phyloP scores from a whole-genome alignment of 2,888 invertebrate genomes.

The Drosophila nr. fundita region DNA sequence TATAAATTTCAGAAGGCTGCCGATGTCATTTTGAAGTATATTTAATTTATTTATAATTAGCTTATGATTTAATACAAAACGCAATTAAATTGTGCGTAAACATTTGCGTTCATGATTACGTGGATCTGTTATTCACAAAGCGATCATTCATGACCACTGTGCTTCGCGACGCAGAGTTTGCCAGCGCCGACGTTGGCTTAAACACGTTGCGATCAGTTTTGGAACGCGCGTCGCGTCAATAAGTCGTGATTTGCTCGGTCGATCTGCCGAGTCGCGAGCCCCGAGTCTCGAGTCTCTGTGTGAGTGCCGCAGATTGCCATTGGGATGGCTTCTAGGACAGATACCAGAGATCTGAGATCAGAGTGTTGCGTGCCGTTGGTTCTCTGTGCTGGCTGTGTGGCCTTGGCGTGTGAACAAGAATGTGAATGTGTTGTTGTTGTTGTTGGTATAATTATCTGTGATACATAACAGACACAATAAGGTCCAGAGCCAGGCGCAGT shows the following conservation, averaged over 20 bases:
- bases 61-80: background rate
- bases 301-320: conserved; percentile 25
- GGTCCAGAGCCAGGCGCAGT: conserved; percentile 51
- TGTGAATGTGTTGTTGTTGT: conserved; percentile 12
- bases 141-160: conserved; percentile 33
- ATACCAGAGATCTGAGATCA: conserved; percentile 28
- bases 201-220: conserved; percentile 68
- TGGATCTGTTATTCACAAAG: background rate
- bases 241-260: conserved; percentile 66
- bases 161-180: conserved; percentile 26
- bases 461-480: conserved; percentile 52
- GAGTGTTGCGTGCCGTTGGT: conserved; percentile 21
- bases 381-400: conserved; percentile 32
- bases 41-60: background rate
- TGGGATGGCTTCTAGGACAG: conserved; percentile 11
- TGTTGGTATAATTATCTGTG: conserved; percentile 17
- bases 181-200: conserved; percentile 19
- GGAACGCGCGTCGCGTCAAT: conserved; percentile 45
- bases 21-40: background rate
- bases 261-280: conserved; percentile 9
- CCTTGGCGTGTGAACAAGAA: conserved; percentile 41
- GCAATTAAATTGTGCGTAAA: background rate
- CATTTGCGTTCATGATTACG: background rate
- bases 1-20: background rate
- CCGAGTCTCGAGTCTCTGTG: conserved; percentile 5